A percentile compares a stretch with the other conserved stretches of the same genome.
Evolutionary conservation across 2,797 vertebrate species (phyloP).

Genomic region (Amblyopsis hoosieri): DNA sequence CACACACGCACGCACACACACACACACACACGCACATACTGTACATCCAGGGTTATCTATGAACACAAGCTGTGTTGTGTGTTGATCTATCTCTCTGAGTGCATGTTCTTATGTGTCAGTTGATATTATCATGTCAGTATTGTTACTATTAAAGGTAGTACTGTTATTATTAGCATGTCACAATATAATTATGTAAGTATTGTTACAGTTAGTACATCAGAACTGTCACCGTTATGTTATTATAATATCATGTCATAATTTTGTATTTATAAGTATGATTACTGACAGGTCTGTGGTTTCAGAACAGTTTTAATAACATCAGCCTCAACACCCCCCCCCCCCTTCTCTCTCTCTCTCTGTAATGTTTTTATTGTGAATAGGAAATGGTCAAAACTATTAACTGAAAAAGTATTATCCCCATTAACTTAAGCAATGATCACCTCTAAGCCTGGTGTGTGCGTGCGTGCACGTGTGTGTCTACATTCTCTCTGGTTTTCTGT

Average conservation of each 20-base stretch:
- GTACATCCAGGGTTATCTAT: neutral
- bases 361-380: slow-evolving; percentile 41
- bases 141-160: neutral
- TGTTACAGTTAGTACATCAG: too few relatives aligned
- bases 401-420: slow-evolving; percentile 53
- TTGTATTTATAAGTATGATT: too few relatives aligned
- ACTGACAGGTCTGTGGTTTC: slow-evolving; percentile 28
- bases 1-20: neutral
- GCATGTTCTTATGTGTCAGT: neutral
- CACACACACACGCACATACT: neutral
- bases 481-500: too few relatives aligned
- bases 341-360: slow-evolving; percentile 1
- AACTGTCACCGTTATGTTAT: too few relatives aligned
- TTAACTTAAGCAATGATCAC: slow-evolving; percentile 59
- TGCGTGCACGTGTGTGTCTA: slow-evolving; percentile 1
- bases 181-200: too few relatives aligned
- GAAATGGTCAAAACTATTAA: slow-evolving; percentile 57
- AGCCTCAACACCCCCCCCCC: slow-evolving; percentile 5
- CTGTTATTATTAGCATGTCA: too few relatives aligned
- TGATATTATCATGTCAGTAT: neutral
- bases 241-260: too few relatives aligned
- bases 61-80: neutral
- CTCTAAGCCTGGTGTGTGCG: slow-evolving; percentile 16
- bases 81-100: too few relatives aligned
- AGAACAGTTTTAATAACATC: slow-evolving; percentile 31